Conservation (phyloP, 2,113 vertebrate species). For the Gobiocypris rarus region DNA sequence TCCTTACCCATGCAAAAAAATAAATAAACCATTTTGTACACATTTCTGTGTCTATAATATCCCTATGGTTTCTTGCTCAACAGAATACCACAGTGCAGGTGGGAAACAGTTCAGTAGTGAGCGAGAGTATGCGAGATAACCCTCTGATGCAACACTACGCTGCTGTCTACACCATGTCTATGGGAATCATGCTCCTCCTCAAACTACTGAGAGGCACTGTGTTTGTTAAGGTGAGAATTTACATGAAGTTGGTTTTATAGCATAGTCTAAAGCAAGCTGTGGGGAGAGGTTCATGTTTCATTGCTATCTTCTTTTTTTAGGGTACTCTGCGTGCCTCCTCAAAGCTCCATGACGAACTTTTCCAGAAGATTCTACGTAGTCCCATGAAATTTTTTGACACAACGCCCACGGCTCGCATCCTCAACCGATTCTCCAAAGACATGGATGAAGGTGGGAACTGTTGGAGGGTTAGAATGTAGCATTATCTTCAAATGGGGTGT, state of each 20-base stretch:
- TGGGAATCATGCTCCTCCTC: constrained; percentile 88
- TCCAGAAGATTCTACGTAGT: constrained; percentile 87
- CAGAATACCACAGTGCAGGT: constrained; percentile 82
- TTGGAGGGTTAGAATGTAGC: not conserved
- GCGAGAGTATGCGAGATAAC: constrained; percentile 89
- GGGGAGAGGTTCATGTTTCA: not conserved
- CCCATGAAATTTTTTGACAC: constrained; percentile 97
- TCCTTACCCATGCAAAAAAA: too few species aligned
- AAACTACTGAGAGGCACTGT: constrained; percentile 86
- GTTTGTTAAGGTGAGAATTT: constrained; percentile 87
- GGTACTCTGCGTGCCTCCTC: constrained; percentile 88
- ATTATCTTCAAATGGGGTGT: not conserved
- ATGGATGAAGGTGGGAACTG: constrained; percentile 88
- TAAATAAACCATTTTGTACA: too few species aligned
- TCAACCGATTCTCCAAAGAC: constrained; percentile 92
- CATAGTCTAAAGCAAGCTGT: not conserved
- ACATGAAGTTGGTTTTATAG: not conserved
- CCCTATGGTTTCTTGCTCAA: not conserved
- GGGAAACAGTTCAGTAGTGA: constrained; percentile 81
- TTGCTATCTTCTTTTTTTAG: constrained; percentile 53
- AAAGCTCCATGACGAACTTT: constrained; percentile 87
- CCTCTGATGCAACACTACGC: constrained; percentile 88
- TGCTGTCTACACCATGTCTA: constrained; percentile 87
- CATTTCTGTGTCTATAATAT: too few species aligned
- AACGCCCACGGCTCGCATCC: constrained; percentile 85